These are phyloP conservation scores for Cercopithecus mitis DNA, from an alignment of 2,797 vertebrate species.

Conservation along the genomic window DNA sequence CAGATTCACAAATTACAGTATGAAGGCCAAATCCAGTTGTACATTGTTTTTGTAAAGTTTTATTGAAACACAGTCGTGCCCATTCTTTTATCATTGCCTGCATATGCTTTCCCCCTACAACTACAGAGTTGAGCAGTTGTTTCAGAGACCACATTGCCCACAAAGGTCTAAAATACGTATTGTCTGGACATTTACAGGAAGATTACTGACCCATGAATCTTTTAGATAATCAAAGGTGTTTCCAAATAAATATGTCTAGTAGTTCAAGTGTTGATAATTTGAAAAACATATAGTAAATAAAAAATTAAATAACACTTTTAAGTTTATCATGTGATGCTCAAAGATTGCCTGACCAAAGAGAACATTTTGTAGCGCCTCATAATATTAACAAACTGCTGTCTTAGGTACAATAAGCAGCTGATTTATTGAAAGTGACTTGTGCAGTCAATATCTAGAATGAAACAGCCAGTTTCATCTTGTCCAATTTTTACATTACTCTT, in stretches of 20 bases:
- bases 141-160: not conserved
- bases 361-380: constrained; percentile 68
- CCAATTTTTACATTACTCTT: constrained; percentile 84
- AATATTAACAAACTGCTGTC: constrained; percentile 75
- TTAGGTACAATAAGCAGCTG: constrained; percentile 74
- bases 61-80: not conserved
- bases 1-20: not conserved
- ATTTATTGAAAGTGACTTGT: constrained; percentile 83
- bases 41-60: not conserved
- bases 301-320: constrained; percentile 57
- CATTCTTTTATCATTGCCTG: not conserved
- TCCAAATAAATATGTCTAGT: not conserved
- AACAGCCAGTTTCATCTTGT: constrained; percentile 82
- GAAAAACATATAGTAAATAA: constrained; percentile 34
- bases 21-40: not conserved
- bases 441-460: constrained; percentile 82
- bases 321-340: constrained; percentile 30
- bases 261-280: not conserved
- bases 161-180: not conserved
- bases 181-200: not conserved
- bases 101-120: not conserved
- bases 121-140: not conserved
- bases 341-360: constrained; percentile 55
- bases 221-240: not conserved
- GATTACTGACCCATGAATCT: not conserved